Conservation (phyloP, 2,113 vertebrate species). For the Isichthys henryi region DNA sequence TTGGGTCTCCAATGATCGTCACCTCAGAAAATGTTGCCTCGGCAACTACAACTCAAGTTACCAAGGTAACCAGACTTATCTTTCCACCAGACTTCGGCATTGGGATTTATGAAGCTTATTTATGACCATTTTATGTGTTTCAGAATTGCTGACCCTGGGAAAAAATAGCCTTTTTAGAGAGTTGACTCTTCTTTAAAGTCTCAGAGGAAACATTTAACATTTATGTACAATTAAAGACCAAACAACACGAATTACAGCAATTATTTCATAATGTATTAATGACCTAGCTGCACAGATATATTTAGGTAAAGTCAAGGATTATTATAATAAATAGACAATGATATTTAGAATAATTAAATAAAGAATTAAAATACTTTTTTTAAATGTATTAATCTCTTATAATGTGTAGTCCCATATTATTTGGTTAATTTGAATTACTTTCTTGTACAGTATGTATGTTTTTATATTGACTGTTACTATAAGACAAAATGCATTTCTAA, state of each 20-base stretch:
- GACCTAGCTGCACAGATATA: neutral
- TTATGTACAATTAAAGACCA: neutral
- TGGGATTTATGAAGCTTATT: neutral
- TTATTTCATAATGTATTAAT: neutral
- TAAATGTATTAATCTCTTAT: neutral
- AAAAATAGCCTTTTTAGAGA: neutral
- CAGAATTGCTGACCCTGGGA: neutral
- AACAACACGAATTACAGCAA: neutral
- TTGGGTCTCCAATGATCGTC: conserved; percentile 55
- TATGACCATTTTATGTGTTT: neutral
- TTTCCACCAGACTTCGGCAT: neutral
- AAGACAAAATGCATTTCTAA: neutral
- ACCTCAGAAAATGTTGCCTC: conserved; percentile 87
- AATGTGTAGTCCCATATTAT: neutral
- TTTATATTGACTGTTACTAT: neutral
- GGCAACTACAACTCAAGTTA: conserved; percentile 93
- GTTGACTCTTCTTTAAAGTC: neutral
- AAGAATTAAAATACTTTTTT: neutral
- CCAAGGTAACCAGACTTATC: conserved; percentile 73
- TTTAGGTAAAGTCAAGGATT: neutral
- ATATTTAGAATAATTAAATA: neutral
- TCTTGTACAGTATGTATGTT: neutral
- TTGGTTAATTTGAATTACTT: neutral
- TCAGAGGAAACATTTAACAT: neutral
- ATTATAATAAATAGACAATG: neutral